Evolutionary conservation across 2,888 invertebrate genomes (phyloP).

Genomic region (Therioaphis trifolii): DNA sequence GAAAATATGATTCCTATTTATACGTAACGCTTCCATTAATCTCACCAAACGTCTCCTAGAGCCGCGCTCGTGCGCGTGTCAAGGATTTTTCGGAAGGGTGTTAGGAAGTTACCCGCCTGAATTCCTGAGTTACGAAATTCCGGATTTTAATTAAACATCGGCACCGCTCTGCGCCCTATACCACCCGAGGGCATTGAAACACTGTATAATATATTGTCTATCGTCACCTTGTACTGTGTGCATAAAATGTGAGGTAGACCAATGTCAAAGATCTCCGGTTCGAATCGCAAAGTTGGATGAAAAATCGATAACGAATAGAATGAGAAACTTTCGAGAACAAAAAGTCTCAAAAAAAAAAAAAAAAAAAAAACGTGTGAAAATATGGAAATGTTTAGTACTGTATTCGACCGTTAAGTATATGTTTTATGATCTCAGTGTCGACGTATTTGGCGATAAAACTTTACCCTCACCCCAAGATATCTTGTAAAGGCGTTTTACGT

Average conservation of each 20-base stretch:
- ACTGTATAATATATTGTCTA: neutral
- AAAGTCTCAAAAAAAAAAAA: too few relatives aligned
- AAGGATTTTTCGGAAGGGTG: neutral
- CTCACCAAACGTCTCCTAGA: neutral
- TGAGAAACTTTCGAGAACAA: neutral
- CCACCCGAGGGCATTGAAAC: neutral
- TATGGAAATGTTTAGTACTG: conserved; percentile 50
- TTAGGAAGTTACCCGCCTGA: neutral
- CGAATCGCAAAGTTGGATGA: neutral
- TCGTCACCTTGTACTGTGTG: neutral
- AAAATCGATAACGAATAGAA: neutral
- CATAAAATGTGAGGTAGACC: neutral
- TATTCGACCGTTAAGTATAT: conserved; percentile 41
- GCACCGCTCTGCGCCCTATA: neutral
- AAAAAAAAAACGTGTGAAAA: conserved; percentile 32
- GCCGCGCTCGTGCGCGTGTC: neutral
- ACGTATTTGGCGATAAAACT: conserved; percentile 38
- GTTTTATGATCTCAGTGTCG: conserved; percentile 41
- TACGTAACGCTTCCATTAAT: conserved; percentile 38
- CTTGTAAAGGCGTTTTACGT: conserved; percentile 26
- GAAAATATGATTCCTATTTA: conserved; percentile 19
- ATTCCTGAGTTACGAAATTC: conserved; percentile 15
- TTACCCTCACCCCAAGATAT: conserved; percentile 7
- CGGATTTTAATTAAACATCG: conserved; percentile 49
- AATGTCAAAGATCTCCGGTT: neutral